A percentile compares a stretch with the other conserved stretches of the same genome.
These are phyloP conservation scores for Eunapius fragilis DNA, from an alignment of 37 sponge, comb jelly and placozoan genomes.

Conservation along the genomic window DNA sequence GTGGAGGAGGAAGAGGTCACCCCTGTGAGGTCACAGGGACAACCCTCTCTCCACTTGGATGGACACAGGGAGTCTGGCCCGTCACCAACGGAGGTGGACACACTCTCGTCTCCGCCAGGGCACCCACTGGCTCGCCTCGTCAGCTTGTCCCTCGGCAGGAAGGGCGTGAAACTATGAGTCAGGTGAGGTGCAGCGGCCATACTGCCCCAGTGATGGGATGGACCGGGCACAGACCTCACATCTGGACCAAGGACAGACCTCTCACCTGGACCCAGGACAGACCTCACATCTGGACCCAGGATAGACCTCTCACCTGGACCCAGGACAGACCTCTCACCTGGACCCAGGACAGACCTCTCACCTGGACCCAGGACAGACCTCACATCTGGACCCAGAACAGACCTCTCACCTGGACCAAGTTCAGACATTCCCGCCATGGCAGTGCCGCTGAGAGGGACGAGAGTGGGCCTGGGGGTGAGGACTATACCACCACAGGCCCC, in stretches of 20 bases:
- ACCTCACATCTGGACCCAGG: no score
- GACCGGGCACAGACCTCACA: no score
- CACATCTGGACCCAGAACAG: background rate
- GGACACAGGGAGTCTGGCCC: background rate
- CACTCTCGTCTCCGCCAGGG: no score
- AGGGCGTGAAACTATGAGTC: conserved; percentile 12
- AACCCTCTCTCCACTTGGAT: background rate
- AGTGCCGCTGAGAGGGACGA: background rate
- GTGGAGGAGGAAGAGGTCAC: background rate
- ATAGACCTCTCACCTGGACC: no score
- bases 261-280: no score
- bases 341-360: no score
- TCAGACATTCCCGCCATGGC: no score
- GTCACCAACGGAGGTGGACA: background rate
- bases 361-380: no score
- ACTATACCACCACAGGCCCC: background rate
- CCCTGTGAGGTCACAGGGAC: background rate
- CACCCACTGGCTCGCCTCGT: background rate
- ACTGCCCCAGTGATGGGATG: no score
- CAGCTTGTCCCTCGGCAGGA: conserved; percentile 36
- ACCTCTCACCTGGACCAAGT: no score
- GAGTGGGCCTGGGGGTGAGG: background rate
- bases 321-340: no score
- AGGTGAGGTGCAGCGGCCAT: conserved; percentile 41
- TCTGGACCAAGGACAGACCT: background rate